Conservation (phyloP, 2,113 vertebrate species). For the Albula glossodonta region DNA sequence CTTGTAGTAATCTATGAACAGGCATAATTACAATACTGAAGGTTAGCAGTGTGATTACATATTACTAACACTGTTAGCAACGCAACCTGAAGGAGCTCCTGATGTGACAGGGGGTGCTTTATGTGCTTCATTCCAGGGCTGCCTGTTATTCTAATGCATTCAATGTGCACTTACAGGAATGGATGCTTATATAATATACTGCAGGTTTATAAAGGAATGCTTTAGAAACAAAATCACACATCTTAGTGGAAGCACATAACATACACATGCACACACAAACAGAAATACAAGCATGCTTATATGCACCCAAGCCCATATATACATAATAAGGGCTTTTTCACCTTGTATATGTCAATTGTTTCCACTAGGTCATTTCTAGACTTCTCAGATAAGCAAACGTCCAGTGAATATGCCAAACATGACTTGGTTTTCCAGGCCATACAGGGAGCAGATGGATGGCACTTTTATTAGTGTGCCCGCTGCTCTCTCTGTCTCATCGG, state of each 20-base stretch:
- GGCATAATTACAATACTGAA: slow-evolving; percentile 33
- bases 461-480: not conserved
- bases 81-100: slow-evolving; percentile 13
- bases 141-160: slow-evolving; percentile 7
- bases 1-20: slow-evolving; percentile 21
- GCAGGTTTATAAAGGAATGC: not conserved
- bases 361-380: not conserved
- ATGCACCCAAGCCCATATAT: not conserved
- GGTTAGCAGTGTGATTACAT: slow-evolving; percentile 24
- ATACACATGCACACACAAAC: not conserved
- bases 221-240: not conserved
- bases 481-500: not conserved
- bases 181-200: not conserved
- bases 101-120: slow-evolving; percentile 9
- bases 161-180: not conserved
- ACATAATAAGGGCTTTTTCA: not conserved
- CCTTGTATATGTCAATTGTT: not conserved
- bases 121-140: slow-evolving; percentile 20
- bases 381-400: not conserved
- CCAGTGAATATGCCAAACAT: not conserved
- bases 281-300: not conserved
- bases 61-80: slow-evolving; percentile 12
- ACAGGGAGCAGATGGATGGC: slow-evolving; percentile 13
- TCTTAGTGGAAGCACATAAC: not conserved
- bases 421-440: slow-evolving; percentile 15